Evolutionary conservation across 2,797 vertebrate species (phyloP).

Genomic region (Perodicticus potto): DNA sequence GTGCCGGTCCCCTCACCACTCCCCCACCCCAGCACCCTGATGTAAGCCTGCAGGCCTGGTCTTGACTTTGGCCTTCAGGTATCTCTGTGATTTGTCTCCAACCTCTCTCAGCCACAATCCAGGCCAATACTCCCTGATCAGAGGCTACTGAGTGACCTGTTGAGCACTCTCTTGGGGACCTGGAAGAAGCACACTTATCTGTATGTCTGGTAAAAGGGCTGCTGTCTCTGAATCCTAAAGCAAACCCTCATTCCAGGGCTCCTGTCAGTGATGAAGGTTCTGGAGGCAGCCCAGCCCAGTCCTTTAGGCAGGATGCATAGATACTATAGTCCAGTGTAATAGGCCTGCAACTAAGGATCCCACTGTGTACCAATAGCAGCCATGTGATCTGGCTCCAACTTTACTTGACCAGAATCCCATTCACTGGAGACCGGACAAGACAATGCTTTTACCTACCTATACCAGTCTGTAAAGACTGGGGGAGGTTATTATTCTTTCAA

Average conservation of each 20-base stretch:
- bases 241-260: too few relatives aligned
- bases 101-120: not conserved
- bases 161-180: too few relatives aligned
- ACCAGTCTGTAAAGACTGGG: not conserved
- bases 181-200: not conserved
- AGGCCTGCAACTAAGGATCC: not conserved
- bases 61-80: not conserved
- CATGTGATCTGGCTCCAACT: not conserved
- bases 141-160: not conserved
- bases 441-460: not conserved
- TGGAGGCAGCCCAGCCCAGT: too few relatives aligned
- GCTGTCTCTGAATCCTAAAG: not conserved
- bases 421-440: not conserved
- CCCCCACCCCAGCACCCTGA: too few relatives aligned
- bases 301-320: not conserved
- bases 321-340: not conserved
- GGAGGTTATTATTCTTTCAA: not conserved
- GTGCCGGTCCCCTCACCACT: too few relatives aligned
- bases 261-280: not conserved
- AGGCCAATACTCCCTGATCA: not conserved
- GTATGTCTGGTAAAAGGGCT: not conserved
- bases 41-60: not conserved
- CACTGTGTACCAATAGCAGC: not conserved
- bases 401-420: not conserved
- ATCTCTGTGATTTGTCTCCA: not conserved